Evolutionary conservation across 2,888 invertebrate species (phyloP), one percentile per base, ranked within the genome.

Genomic region (Leptarthrus brevirostris): DNA sequence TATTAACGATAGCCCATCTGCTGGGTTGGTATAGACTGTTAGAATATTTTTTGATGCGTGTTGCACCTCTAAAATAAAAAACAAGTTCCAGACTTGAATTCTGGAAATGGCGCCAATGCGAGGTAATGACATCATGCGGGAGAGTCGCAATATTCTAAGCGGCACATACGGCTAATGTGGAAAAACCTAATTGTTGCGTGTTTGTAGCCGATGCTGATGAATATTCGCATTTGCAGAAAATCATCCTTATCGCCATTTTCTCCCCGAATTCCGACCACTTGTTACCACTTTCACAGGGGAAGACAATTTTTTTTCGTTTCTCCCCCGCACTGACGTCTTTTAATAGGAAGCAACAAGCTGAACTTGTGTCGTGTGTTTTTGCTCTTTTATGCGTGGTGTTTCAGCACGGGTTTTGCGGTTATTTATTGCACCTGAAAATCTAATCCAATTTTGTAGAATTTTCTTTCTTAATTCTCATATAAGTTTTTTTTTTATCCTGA

Each of bases 281-380:
- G 71, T 71, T 71, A 56, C 54, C 54, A 71, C 40, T 54, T 36
- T 54, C 54, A 54, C 36, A 71, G 40, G 36, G 36, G 10, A 36
- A 56, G 12, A 54, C 14, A 20, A 22, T 22, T n/a, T 40, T 36
- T 40, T 14, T 22, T 24, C 16, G n/a, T 22, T 44, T 44, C 36
- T 18, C 64, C 22, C 64, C 52, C 69, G 34, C 34, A 34, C 52
- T 18, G 8, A 22, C 47, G 40, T 22, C 49, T 47, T 6, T 61
- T 3, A 8, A 30, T 18, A 52, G 12, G 69, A 69, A 69, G 69
- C 69, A 69, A 69, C 69, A 69, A 69, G 69, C 69, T 69, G 52
- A 22, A 40, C 18, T 40, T 44, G 18, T 69, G 69, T 12, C 52
- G 52, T 52, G 49, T 49, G 18, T 44, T 66, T 66, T 52, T 69